Conservation (phyloP, 1,140 invertebrate genomes). For the Chironomus tepperi region DNA sequence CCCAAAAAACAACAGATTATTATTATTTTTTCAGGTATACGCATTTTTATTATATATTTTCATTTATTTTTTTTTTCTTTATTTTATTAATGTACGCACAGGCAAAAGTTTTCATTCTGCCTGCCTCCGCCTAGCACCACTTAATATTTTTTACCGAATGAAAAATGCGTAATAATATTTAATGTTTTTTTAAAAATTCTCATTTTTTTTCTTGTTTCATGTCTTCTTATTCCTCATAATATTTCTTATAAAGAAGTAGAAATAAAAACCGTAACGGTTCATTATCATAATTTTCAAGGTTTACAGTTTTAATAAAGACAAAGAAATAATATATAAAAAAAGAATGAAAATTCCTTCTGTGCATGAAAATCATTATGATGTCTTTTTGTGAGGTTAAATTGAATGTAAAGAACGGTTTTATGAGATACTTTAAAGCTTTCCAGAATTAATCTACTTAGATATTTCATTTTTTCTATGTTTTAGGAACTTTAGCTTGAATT, state of each 20-base stretch:
- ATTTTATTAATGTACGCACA: slow-evolving; percentile 16
- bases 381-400: slow-evolving; percentile 13
- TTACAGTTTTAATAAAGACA: slow-evolving; percentile 11
- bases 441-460: not conserved
- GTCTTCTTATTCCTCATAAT: not conserved
- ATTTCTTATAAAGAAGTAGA: not conserved
- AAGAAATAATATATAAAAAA: not conserved
- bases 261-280: slow-evolving; percentile 22
- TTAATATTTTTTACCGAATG: slow-evolving; percentile 23
- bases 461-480: not conserved
- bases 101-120: slow-evolving; percentile 14
- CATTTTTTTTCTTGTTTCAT: not conserved
- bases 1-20: too few species aligned
- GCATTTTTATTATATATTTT: not conserved
- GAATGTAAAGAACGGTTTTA: slow-evolving; percentile 3
- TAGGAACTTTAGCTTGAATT: too few species aligned
- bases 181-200: not conserved
- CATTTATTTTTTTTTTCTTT: not conserved
- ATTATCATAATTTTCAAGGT: slow-evolving; percentile 19
- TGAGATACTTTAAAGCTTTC: slow-evolving; percentile 1
- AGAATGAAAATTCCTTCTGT: not conserved
- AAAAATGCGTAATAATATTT: slow-evolving; percentile 24
- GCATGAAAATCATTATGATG: not conserved
- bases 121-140: not conserved
- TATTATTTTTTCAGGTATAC: not conserved